phyloP scores from a whole-genome alignment of 2,888 invertebrate genomes.

The Agrilus cyanescens region DNA sequence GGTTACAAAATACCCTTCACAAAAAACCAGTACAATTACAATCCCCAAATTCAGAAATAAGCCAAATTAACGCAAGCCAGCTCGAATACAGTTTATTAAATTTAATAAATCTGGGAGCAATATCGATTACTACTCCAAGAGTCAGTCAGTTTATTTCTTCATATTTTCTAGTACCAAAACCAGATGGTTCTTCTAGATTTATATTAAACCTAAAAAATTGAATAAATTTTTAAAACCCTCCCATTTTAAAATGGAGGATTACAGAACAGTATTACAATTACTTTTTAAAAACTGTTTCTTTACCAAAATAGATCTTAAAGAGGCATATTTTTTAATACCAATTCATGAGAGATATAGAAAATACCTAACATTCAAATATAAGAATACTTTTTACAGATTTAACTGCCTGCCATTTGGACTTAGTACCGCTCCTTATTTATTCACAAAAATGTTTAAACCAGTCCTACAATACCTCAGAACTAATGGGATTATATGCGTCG shows the following conservation, averaged over 20 bases:
- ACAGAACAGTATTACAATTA: slow-evolving; percentile 14
- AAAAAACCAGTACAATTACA: slow-evolving; percentile 3
- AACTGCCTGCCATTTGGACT: slow-evolving; percentile 19
- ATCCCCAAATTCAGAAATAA: not conserved
- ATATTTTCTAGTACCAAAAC: slow-evolving; percentile 11
- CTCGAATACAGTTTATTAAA: not conserved
- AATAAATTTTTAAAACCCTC: slow-evolving; percentile 14
- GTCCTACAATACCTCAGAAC: slow-evolving; percentile 9
- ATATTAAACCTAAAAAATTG: slow-evolving; percentile 19
- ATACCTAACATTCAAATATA: slow-evolving; percentile 17
- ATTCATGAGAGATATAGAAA: slow-evolving; percentile 16
- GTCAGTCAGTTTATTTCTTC: not conserved
- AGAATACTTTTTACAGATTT: slow-evolving; percentile 16
- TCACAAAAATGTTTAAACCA: slow-evolving; percentile 20
- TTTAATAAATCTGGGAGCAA: slow-evolving; percentile 1
- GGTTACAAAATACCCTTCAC: slow-evolving; percentile 1
- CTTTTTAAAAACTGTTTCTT: slow-evolving; percentile 10
- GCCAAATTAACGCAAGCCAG: not conserved
- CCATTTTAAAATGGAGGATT: slow-evolving; percentile 22
- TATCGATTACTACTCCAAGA: not conserved
- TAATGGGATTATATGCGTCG: slow-evolving; percentile 10
- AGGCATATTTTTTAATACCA: slow-evolving; percentile 18
- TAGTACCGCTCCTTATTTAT: slow-evolving; percentile 15
- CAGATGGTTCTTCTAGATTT: slow-evolving; percentile 13
- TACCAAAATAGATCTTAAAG: slow-evolving; percentile 12